A percentile compares a stretch with the other conserved stretches of the same genome.
Conservation (phyloP, 1,140 invertebrate species). For the Drosophila pallidifrons region DNA sequence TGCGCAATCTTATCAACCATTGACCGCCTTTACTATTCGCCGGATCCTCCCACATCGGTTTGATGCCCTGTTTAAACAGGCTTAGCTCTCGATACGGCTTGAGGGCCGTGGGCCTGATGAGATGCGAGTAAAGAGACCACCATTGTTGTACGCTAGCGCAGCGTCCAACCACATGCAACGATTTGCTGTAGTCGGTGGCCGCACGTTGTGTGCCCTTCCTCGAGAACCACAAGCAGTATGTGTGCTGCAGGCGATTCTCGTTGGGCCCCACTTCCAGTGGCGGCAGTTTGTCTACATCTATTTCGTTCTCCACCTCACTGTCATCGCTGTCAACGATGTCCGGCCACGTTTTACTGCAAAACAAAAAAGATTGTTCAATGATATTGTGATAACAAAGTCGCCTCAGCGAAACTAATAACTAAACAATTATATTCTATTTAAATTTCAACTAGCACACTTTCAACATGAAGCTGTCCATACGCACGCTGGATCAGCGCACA, state of each 20-base stretch:
- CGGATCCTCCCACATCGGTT: slow-evolving; percentile 99
- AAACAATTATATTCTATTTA: no score
- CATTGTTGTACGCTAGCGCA: slow-evolving; percentile 97
- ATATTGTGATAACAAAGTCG: background rate
- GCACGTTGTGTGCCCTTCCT: slow-evolving; percentile 80
- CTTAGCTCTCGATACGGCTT: slow-evolving; percentile 97
- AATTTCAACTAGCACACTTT: no score
- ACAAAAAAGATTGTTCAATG: slow-evolving; percentile 16
- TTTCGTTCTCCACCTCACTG: slow-evolving; percentile 83
- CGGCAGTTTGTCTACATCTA: slow-evolving; percentile 84
- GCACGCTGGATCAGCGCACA: slow-evolving; percentile 68
- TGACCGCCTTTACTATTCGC: slow-evolving; percentile 98
- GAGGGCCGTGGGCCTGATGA: slow-evolving; percentile 94
- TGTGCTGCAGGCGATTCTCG: slow-evolving; percentile 93
- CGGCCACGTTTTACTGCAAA: slow-evolving; percentile 78
- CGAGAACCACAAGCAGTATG: slow-evolving; percentile 92
- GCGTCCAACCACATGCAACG: slow-evolving; percentile 88
- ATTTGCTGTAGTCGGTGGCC: slow-evolving; percentile 83
- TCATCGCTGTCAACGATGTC: slow-evolving; percentile 82
- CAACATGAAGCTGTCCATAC: slow-evolving; percentile 71
- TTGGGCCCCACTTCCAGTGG: slow-evolving; percentile 88
- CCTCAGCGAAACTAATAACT: no score
- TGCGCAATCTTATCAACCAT: slow-evolving; percentile 97
- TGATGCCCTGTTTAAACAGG: slow-evolving; percentile 99
- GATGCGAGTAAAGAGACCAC: slow-evolving; percentile 97